These are phyloP conservation scores for Arothron firmamentum DNA, from an alignment of 2,113 vertebrate genomes.

Conservation along the genomic window DNA sequence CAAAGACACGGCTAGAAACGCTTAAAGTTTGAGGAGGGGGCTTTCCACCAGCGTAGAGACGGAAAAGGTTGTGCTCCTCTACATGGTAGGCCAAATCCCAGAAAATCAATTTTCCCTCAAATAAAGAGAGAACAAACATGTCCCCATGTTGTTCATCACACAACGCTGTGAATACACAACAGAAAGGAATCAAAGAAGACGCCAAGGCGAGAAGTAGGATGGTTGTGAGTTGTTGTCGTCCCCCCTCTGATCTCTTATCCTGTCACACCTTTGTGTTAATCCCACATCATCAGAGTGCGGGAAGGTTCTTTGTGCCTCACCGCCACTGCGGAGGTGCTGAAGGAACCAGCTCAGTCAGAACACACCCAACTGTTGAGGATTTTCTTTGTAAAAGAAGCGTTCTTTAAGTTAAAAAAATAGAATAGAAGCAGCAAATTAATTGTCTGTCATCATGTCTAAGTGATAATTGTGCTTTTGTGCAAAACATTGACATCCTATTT, in stretches of 20 bases:
- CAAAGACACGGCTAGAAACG: background rate
- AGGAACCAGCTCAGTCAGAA: no score
- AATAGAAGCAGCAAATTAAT: no score
- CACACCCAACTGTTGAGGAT: constrained; percentile 2
- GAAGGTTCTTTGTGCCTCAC: constrained; percentile 9
- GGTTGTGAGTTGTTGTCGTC: background rate
- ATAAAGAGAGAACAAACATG: background rate
- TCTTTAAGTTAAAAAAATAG: constrained; percentile 12
- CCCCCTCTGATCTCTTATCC: constrained; percentile 20
- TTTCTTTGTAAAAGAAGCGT: constrained; percentile 5
- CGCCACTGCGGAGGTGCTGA: constrained; percentile 10
- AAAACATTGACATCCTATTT: no score
- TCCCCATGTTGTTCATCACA: constrained; percentile 9
- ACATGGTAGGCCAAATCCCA: no score
- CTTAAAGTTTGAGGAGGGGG: background rate
- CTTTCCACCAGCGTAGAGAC: no score
- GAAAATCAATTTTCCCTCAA: background rate
- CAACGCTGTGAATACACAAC: background rate
- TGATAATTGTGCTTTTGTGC: no score
- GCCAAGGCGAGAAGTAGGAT: constrained; percentile 31
- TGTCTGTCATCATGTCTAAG: no score
- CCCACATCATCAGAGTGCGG: constrained; percentile 32
- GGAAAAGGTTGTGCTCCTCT: no score
- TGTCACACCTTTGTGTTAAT: constrained; percentile 27
- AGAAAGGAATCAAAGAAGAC: background rate